Evolutionary conservation across 2,113 vertebrate species (phyloP), one percentile per base, ranked within the genome.

Genomic region (Petrocephalus zakoni): DNA sequence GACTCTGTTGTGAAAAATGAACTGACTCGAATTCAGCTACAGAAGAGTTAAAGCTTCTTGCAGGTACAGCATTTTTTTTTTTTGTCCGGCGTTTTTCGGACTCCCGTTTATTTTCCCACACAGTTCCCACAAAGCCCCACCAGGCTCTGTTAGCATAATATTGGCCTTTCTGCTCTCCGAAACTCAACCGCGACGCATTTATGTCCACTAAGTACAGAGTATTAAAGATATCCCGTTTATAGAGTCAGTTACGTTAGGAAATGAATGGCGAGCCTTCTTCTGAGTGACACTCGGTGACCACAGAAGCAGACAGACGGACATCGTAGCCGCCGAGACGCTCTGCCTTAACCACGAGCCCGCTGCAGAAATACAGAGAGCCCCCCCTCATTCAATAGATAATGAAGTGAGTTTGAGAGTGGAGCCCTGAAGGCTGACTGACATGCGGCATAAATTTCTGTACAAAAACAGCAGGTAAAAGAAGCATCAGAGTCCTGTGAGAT

Each of bases 31-130:
- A 42, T 42, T 42, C 1, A 42, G 42, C 42, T 37, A 61, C 56
- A n/a, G 55, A 87, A 47, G 34, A 64, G 84, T 85, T 85, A 85
- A 61, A 64, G 19, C 37, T 55, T 64, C 34, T 64, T 87, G 86
- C 86, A 87, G 86, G 86, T 87, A 64, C 52, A 87, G 29, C 56
- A 87, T 22, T 55, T 21, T 87, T 86, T 87, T 86, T 56, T 86
- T 34, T n/a, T n/a, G 49, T 55, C 51, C 29, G 37, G 11, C 52
- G 55, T 64, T 49, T 87, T 64, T 86, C 13, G 15, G 49, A 4
- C 56, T 42, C 29, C 29, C 29, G 56, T 86, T 86, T 84, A 52
- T 34, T 87, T 64, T 87, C 55, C 53, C 53, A 87, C 37, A 61
- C 56, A 49, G 51, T 87, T 87, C 55, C 55, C 86, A 87, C 86